phyloP scores from a whole-genome alignment of 2,797 vertebrate species.

The Bradypodion ventrale region DNA sequence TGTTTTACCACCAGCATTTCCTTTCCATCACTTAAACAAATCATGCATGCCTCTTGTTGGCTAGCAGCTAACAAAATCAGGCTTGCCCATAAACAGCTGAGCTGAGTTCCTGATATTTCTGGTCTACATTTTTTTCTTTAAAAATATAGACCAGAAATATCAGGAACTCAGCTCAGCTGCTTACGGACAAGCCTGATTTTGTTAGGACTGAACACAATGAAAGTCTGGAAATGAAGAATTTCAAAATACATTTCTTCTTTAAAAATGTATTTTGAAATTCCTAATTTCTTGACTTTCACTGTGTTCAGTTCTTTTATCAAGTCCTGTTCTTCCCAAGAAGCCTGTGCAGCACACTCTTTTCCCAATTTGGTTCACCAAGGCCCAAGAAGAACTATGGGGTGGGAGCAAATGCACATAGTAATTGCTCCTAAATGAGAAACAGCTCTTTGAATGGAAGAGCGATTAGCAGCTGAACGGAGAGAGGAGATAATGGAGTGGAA shows the following conservation, averaged over 20 bases:
- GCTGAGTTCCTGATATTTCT: not conserved
- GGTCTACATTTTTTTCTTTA: not conserved
- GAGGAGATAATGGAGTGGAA: not conserved
- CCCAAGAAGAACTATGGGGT: not conserved
- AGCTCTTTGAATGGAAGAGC: not conserved
- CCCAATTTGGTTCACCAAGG: not conserved
- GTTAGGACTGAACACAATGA: too few relatives aligned
- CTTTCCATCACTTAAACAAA: too few relatives aligned
- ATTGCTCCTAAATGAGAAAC: slow-evolving; percentile 28
- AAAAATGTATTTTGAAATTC: not conserved
- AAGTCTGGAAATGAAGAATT: too few relatives aligned
- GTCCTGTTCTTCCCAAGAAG: not conserved
- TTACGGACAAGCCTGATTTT: too few relatives aligned
- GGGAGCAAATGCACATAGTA: slow-evolving; percentile 17
- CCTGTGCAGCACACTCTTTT: not conserved
- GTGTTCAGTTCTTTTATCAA: not conserved
- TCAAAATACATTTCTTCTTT: too few relatives aligned
- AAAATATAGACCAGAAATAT: too few relatives aligned
- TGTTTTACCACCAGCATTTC: too few relatives aligned
- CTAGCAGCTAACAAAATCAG: not conserved
- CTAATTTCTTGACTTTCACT: not conserved
- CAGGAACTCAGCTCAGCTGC: too few relatives aligned
- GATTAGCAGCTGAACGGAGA: slow-evolving; percentile 25
- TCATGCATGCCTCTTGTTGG: not conserved
- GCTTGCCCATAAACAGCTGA: not conserved